A percentile compares a stretch with the other conserved stretches of the same genome.
Conservation (phyloP, 64 coral and sea anemone species). For the Montipora capricornis region DNA sequence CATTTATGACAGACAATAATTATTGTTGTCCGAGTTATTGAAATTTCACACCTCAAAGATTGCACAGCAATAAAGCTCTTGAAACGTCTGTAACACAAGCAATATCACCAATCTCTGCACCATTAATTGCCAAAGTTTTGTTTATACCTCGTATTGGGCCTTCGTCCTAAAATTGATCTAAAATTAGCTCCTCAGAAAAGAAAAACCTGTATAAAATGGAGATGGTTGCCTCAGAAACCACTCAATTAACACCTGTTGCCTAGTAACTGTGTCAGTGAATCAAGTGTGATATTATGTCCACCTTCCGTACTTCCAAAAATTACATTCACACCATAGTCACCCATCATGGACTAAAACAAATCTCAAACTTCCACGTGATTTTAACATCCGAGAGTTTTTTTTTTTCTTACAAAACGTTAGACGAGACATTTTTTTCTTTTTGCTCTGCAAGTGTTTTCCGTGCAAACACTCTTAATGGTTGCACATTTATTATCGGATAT, state of each 20-base stretch:
- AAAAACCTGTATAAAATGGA: background rate
- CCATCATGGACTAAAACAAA: background rate
- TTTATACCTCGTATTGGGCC: conserved; percentile 12
- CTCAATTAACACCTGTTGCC: background rate
- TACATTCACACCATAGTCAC: background rate
- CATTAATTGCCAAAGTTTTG: conserved; percentile 21
- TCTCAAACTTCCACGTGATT: background rate
- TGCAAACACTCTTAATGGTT: background rate
- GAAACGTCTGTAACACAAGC: background rate
- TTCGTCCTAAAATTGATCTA: background rate
- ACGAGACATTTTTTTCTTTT: too few relatives aligned
- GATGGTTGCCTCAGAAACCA: conserved; percentile 6
- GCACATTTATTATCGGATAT: background rate
- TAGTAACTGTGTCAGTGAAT: background rate
- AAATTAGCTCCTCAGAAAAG: background rate
- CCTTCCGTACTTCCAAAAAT: background rate
- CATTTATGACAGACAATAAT: background rate
- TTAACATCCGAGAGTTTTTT: too few relatives aligned
- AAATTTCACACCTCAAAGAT: conserved; percentile 5
- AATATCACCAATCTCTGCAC: conserved; percentile 3
- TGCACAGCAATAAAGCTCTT: background rate
- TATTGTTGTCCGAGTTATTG: conserved; percentile 15
- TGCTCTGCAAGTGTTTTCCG: background rate
- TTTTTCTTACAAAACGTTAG: too few relatives aligned
- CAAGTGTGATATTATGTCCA: conserved; percentile 19